Evolutionary conservation across 2,113 vertebrate genomes (phyloP).

Genomic region (Cinclus mexicanus): DNA sequence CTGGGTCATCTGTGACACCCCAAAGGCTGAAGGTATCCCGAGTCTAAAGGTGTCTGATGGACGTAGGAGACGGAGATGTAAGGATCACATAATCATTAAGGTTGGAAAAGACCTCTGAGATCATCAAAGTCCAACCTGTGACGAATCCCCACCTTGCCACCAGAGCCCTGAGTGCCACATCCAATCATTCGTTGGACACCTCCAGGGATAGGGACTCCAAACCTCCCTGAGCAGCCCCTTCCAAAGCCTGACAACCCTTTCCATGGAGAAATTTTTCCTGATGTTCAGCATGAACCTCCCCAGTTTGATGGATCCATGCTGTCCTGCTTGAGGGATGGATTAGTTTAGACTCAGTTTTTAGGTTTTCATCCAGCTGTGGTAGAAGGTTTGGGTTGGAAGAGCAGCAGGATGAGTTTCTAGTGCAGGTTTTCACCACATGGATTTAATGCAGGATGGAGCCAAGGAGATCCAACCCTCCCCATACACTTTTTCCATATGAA

Average conservation of each 20-base stretch:
- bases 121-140: neutral
- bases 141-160: neutral
- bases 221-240: neutral
- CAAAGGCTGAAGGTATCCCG: neutral
- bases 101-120: neutral
- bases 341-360: neutral
- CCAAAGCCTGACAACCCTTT: neutral
- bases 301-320: neutral
- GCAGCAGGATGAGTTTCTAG: neutral
- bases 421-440: neutral
- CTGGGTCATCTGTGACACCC: neutral
- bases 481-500: neutral
- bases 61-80: neutral
- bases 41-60: neutral
- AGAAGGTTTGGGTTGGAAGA: neutral
- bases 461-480: neutral
- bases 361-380: neutral
- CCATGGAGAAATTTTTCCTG: neutral
- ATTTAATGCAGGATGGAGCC: neutral
- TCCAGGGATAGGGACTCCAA: neutral
- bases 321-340: neutral
- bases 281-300: neutral
- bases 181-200: neutral
- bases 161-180: neutral
- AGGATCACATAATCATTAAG: neutral